These are phyloP conservation scores for Sinopyrophorus schimmeli DNA, from an alignment of 2,888 invertebrate species.

Conservation along the genomic window DNA sequence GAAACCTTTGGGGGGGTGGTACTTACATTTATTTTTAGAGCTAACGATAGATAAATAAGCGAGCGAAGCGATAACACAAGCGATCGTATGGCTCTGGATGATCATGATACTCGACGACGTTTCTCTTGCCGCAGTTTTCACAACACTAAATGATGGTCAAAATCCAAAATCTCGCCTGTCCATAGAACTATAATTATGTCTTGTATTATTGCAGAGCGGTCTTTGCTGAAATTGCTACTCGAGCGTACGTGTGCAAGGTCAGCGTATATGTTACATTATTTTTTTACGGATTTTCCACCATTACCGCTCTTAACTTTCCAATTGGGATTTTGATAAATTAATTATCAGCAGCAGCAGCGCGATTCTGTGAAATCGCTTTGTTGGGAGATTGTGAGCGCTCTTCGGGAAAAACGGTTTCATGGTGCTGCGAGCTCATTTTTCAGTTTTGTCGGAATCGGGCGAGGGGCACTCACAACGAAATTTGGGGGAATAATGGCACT, in stretches of 20 bases:
- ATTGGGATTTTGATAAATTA: neutral
- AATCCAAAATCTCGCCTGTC: constrained; percentile 17
- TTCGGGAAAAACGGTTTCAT: no score
- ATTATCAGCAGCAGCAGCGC: no score
- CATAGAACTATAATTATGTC: neutral
- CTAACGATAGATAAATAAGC: constrained; percentile 28
- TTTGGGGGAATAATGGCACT: no score
- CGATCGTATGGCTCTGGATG: constrained; percentile 12
- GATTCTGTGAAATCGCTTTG: no score
- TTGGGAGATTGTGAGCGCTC: no score
- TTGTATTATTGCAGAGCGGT: constrained; percentile 7
- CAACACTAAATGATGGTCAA: constrained; percentile 27
- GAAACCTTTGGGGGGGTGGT: no score
- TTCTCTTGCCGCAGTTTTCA: constrained; percentile 20
- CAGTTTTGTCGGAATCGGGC: no score
- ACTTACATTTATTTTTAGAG: constrained; percentile 38
- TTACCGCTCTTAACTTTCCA: constrained; percentile 8
- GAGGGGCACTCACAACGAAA: no score
- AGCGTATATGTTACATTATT: constrained; percentile 9
- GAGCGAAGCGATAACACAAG: constrained; percentile 30
- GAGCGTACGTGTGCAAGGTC: constrained; percentile 19
- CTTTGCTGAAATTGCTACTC: constrained; percentile 14
- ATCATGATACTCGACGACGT: constrained; percentile 19
- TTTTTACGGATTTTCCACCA: constrained; percentile 23
- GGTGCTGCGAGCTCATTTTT: no score